A percentile compares a stretch with the other conserved stretches of the same genome.
Evolutionary conservation across 2,113 vertebrate genomes (phyloP).

Genomic region (Planiliza haematocheilus): DNA sequence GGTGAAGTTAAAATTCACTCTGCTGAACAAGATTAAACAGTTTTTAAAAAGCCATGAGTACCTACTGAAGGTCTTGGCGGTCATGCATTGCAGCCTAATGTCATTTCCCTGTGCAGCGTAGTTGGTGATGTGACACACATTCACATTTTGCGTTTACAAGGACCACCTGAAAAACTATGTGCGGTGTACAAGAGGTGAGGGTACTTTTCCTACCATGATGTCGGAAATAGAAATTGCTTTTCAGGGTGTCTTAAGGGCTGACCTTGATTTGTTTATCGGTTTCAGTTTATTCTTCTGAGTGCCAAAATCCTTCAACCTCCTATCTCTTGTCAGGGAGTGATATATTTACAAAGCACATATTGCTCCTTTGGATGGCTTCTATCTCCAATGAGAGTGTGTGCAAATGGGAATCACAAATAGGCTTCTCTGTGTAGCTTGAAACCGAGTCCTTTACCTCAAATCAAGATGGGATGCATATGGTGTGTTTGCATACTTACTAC

Average conservation of each 20-base stretch:
- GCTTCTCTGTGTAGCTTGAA: slow-evolving; percentile 42
- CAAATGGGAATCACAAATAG: slow-evolving; percentile 45
- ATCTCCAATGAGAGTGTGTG: slow-evolving; percentile 38
- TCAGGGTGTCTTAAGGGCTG: slow-evolving; percentile 35
- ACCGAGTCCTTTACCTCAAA: slow-evolving; percentile 54
- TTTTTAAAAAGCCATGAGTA: not conserved
- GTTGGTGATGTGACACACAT: slow-evolving; percentile 10
- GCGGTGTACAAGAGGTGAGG: not conserved
- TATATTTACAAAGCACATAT: slow-evolving; percentile 56
- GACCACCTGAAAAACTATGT: slow-evolving; percentile 11
- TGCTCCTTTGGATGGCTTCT: slow-evolving; percentile 32
- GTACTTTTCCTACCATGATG: slow-evolving; percentile 29
- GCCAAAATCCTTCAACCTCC: slow-evolving; percentile 41
- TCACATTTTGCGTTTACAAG: slow-evolving; percentile 21
- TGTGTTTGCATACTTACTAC: slow-evolving; percentile 57
- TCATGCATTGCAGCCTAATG: not conserved
- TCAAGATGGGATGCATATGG: slow-evolving; percentile 52
- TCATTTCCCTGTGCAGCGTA: not conserved
- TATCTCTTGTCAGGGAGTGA: slow-evolving; percentile 58
- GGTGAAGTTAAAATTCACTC: not conserved
- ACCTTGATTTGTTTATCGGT: slow-evolving; percentile 61
- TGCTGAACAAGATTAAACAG: no score
- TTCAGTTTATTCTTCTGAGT: slow-evolving; percentile 51
- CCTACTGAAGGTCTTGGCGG: not conserved
- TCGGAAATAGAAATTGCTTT: slow-evolving; percentile 50